Conservation (phyloP, 1,140 invertebrate species). For the Heliconius eleuchia region DNA sequence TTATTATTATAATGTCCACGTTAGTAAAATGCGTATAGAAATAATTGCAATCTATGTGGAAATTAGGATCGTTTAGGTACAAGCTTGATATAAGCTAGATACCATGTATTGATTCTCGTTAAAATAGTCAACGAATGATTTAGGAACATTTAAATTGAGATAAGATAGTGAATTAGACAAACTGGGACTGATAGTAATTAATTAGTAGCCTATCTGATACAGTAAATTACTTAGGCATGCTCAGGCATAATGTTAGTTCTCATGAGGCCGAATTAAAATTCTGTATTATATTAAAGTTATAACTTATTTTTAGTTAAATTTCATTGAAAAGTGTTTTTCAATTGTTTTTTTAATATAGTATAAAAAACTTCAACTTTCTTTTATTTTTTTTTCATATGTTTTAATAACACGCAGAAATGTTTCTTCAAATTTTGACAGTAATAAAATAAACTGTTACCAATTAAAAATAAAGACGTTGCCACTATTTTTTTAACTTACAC, state of each 20-base stretch:
- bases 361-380: no score
- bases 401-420: no score
- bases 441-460: background rate
- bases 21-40: conserved; percentile 29
- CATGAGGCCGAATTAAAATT: background rate
- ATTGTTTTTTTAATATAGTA: no score
- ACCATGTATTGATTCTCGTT: conserved; percentile 32
- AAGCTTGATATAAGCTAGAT: conserved; percentile 14
- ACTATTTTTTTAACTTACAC: conserved; percentile 86
- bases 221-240: conserved; percentile 24
- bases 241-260: conserved; percentile 21
- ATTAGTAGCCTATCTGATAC: conserved; percentile 33
- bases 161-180: conserved; percentile 36
- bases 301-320: background rate
- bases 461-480: background rate
- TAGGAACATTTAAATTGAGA: conserved; percentile 37
- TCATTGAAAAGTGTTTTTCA: background rate
- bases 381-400: no score
- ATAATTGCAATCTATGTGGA: conserved; percentile 26
- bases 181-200: conserved; percentile 36
- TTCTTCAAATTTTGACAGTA: no score
- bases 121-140: conserved; percentile 34
- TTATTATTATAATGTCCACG: background rate
- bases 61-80: conserved; percentile 32
- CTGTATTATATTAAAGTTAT: background rate